Base-by-base conservation (phyloP, 2,888 invertebrate genomes). In the Laspeyria flexula region DNA sequence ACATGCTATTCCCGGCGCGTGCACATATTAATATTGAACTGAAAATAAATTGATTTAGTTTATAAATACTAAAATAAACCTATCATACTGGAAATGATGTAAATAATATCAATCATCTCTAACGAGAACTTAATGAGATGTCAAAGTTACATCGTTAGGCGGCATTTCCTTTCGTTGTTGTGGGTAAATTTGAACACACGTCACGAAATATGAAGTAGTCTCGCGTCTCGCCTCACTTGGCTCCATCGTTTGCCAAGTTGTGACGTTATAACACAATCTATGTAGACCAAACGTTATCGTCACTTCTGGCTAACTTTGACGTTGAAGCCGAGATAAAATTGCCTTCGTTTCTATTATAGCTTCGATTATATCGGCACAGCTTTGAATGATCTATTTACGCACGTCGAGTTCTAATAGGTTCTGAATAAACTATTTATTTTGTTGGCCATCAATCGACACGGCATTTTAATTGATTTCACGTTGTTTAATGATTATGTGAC, bases 161-260 rank as follows among this genome's bases (percentile, higher is more conserved):
- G 33, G 55, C 33, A 53, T 42, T 59, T 45, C 16, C 31, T 45
- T 30, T 46, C 55, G 60, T 43, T 27, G 55, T 25, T 48, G 47
- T 48, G 33, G 57, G 57, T 56, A 45, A 47, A 43, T 65, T 66
- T 64, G 53, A 48, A 58, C 41, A 49, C 43, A 48, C 63, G 64
- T 63, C 59, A 65, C 64, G 27, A 29, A 43, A 35, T 29, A 35
- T 35, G 35, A 35, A 43, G 35, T 35, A n/a, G 34, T 13, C 25
- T 33, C 23, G 34, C 25, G 21, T 33, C 16, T 15, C 34, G 21
- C 13, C 23, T 12, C 35, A 42, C 52, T 63, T 58, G 59, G 44
- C 55, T 44, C 13, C 40, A 47, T 43, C 50, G 48, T 59, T 53
- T 65, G 65, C 65, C 64, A 67, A 63, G 53, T 16, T 48, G 12